phyloP scores from a whole-genome alignment of 2,888 invertebrate genomes.

The Ptychoptera albimana region DNA sequence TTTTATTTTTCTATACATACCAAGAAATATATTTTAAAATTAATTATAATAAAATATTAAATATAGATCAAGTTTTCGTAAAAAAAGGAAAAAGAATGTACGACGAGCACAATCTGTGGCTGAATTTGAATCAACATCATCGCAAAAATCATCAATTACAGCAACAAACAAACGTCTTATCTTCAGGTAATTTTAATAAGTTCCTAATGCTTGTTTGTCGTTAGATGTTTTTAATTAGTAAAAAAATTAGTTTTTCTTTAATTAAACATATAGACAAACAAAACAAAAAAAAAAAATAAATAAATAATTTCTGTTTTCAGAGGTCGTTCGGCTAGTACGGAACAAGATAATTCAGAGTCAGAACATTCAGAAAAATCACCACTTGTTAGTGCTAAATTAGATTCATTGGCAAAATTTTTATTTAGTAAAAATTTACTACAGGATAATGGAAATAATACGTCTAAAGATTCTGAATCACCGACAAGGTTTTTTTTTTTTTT shows the following conservation, averaged over 20 bases:
- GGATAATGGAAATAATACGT: conserved; percentile 5
- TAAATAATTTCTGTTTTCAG: conserved; percentile 18
- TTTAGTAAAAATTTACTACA: conserved; percentile 36
- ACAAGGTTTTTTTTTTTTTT: conserved; percentile 23
- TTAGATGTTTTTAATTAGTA: conserved; percentile 9
- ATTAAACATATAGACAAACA: not conserved
- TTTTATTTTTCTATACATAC: too few species aligned
- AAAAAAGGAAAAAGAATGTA: conserved; percentile 40
- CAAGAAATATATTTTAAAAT: too few species aligned
- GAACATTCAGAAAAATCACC: conserved; percentile 43
- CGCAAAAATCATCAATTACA: conserved; percentile 32
- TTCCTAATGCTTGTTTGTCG: not conserved
- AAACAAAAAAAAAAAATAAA: not conserved
- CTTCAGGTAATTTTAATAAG: conserved; percentile 28
- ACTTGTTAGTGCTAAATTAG: conserved; percentile 53
- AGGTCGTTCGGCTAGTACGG: conserved; percentile 43
- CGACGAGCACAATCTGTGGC: conserved; percentile 51
- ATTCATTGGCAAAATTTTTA: conserved; percentile 58
- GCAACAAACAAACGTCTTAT: conserved; percentile 47
- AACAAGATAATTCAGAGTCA: conserved; percentile 36
- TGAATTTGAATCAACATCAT: conserved; percentile 40
- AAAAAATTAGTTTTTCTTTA: conserved; percentile 5
- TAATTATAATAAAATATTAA: not conserved
- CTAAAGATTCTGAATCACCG: conserved; percentile 14
- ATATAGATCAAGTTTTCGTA: conserved; percentile 13